These are phyloP conservation scores for Drosophila mojavensis DNA, from an alignment of 1,140 invertebrate species.

Conservation along the genomic window DNA sequence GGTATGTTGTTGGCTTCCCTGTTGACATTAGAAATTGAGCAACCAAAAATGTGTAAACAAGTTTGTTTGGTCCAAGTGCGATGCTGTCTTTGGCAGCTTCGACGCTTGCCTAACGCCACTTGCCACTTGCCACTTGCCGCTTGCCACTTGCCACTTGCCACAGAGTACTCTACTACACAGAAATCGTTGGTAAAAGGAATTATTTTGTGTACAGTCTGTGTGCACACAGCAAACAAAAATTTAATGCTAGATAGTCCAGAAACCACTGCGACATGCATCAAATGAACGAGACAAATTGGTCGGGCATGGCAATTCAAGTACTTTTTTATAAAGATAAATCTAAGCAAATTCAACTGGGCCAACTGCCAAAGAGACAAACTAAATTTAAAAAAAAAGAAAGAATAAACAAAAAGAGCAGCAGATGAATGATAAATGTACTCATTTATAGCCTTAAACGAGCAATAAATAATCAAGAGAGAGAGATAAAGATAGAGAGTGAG, in stretches of 20 bases:
- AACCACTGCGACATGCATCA: constrained; percentile 46
- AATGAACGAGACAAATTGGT: constrained; percentile 68
- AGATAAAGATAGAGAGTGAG: constrained; percentile 1
- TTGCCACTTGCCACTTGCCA: constrained; percentile 28
- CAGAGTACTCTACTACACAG: constrained; percentile 13
- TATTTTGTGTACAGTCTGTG: constrained; percentile 32
- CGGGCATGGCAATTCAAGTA: constrained; percentile 25
- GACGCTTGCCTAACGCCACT: constrained; percentile 28
- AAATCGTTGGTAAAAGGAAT: constrained; percentile 54
- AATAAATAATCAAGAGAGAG: constrained; percentile 39
- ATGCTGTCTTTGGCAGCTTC: constrained; percentile 62
- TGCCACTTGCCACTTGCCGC: constrained; percentile 30
- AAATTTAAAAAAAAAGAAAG: constrained; percentile 6
- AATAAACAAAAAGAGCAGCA: constrained; percentile 5
- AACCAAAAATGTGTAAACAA: constrained; percentile 82
- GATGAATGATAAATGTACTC: constrained; percentile 45
- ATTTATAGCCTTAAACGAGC: background rate
- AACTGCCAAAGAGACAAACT: constrained; percentile 39
- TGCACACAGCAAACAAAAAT: constrained; percentile 28
- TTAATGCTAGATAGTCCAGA: constrained; percentile 29
- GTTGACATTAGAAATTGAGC: constrained; percentile 81
- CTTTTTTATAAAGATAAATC: constrained; percentile 54
- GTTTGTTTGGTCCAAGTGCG: constrained; percentile 74
- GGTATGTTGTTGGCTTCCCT: constrained; percentile 63
- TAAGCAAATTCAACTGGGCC: constrained; percentile 25